phyloP scores from a whole-genome alignment of 2,797 vertebrate genomes.

The Halcyon chelicuti region DNA sequence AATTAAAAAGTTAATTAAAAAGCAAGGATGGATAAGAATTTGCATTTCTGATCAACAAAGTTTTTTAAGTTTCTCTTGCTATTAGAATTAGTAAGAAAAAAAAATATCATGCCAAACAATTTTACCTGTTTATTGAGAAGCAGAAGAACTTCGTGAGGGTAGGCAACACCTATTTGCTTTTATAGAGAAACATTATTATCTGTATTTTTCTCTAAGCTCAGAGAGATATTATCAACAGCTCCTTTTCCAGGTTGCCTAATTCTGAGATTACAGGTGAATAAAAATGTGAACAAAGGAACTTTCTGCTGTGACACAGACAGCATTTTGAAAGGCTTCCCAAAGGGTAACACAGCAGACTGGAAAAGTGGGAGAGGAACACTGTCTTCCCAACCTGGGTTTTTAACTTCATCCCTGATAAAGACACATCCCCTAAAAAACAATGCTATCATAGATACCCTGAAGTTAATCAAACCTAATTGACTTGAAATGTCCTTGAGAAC shows the following conservation, averaged over 20 bases:
- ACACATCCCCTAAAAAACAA: neutral
- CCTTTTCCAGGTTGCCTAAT: neutral
- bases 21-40: slow-evolving; percentile 69
- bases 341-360: neutral
- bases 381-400: neutral
- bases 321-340: neutral
- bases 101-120: neutral
- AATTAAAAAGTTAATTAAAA: slow-evolving; percentile 79
- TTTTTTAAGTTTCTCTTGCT: slow-evolving; percentile 64
- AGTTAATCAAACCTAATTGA: neutral
- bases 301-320: neutral
- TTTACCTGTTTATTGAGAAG: slow-evolving; percentile 32
- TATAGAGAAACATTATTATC: neutral
- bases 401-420: neutral
- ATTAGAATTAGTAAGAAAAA: neutral
- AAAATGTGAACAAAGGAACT: neutral
- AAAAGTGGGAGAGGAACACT: neutral
- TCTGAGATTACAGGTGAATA: slow-evolving; percentile 18
- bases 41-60: slow-evolving; percentile 76
- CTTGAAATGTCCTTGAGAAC: neutral
- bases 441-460: neutral
- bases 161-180: neutral
- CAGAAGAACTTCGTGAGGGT: neutral
- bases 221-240: neutral
- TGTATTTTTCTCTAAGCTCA: neutral